Percentiles rank a stretch among this genome's conserved stretches.
These are phyloP conservation scores for Vesta saturnalis DNA, from an alignment of 2,888 invertebrate species.

Conservation along the genomic window DNA sequence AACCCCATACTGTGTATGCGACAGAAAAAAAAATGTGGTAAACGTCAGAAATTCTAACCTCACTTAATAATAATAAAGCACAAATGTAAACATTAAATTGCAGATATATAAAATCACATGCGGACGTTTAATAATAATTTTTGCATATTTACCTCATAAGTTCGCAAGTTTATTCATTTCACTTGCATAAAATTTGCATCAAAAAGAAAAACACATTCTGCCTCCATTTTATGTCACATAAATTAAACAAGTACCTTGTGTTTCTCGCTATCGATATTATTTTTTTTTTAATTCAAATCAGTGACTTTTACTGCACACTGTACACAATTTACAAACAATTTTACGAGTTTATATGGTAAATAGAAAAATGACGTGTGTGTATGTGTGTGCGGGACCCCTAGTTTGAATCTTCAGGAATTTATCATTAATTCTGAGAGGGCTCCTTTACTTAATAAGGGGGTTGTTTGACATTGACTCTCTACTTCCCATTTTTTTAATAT, in stretches of 20 bases:
- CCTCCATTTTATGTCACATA: slow-evolving; percentile 16
- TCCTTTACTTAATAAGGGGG: not conserved
- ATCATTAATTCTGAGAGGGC: not conserved
- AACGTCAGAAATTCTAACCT: not conserved
- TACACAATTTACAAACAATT: not conserved
- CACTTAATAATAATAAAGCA: not conserved
- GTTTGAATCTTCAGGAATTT: not conserved
- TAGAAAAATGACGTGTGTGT: too few species aligned
- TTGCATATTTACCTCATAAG: slow-evolving; percentile 15
- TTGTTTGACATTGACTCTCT: too few species aligned
- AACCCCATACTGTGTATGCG: too few species aligned
- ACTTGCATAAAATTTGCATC: slow-evolving; percentile 11
- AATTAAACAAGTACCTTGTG: slow-evolving; percentile 14
- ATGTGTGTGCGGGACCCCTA: too few species aligned
- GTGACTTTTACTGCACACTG: not conserved
- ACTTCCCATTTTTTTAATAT: not conserved
- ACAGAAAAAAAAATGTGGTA: not conserved
- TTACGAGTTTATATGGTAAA: too few species aligned
- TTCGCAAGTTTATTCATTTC: slow-evolving; percentile 12
- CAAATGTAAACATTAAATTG: not conserved
- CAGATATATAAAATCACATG: slow-evolving; percentile 1
- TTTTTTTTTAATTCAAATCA: too few species aligned
- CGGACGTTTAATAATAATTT: slow-evolving; percentile 14
- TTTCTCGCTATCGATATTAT: too few species aligned
- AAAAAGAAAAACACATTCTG: slow-evolving; percentile 15